Evolutionary conservation across 2,113 vertebrate species (phyloP).

Genomic region (Tricholaema leucomelas): DNA sequence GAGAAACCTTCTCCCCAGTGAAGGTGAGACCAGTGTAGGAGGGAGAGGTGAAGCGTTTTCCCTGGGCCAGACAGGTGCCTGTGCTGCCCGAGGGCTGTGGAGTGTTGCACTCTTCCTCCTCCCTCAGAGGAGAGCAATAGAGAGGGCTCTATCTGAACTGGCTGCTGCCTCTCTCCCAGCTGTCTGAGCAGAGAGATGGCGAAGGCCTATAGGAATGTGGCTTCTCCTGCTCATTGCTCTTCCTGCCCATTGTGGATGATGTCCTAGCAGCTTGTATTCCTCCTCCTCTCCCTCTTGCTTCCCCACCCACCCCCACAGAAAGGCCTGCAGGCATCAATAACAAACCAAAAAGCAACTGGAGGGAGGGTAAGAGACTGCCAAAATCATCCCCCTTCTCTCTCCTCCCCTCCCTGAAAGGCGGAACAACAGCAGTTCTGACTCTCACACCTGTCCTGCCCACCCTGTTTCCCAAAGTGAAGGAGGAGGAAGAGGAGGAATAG

Average conservation of each 20-base stretch:
- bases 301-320: background rate
- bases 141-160: slow-evolving; percentile 30
- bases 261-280: slow-evolving; percentile 45
- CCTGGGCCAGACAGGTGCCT: slow-evolving; percentile 28
- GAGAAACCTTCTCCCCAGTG: slow-evolving; percentile 23
- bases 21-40: slow-evolving; percentile 31
- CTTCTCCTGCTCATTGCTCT: slow-evolving; percentile 52
- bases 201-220: slow-evolving; percentile 13
- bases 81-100: background rate
- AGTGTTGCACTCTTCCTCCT: slow-evolving; percentile 31
- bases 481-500: slow-evolving; percentile 36
- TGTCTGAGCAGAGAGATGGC: background rate
- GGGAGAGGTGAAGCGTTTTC: slow-evolving; percentile 30
- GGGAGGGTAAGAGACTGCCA: slow-evolving; percentile 67
- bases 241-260: slow-evolving; percentile 52
- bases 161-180: slow-evolving; percentile 32
- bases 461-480: slow-evolving; percentile 27
- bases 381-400: slow-evolving; percentile 46
- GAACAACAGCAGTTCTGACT: slow-evolving; percentile 27
- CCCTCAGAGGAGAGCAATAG: slow-evolving; percentile 16
- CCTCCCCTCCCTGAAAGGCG: slow-evolving; percentile 2
- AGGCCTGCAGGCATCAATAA: slow-evolving; percentile 55
- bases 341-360: slow-evolving; percentile 66
- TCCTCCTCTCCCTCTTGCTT: slow-evolving; percentile 27
- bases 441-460: slow-evolving; percentile 3